phyloP scores from a whole-genome alignment of 92 coral and sea anemone species.

The Epizoanthus ramosus region DNA sequence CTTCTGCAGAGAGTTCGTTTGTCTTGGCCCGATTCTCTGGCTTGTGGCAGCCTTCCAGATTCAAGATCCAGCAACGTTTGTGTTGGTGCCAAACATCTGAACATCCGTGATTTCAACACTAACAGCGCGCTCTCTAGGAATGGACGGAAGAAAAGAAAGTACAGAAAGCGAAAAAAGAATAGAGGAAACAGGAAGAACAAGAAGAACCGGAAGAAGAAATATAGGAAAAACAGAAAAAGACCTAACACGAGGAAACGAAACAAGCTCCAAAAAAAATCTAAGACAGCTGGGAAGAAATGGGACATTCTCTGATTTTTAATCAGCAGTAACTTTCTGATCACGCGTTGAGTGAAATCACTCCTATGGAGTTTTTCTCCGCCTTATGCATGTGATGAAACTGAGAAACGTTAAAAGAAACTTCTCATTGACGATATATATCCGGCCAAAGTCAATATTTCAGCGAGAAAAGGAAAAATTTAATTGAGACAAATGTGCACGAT shows the following conservation, averaged over 20 bases:
- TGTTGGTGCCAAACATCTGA: neutral
- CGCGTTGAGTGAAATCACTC: neutral
- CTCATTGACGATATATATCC: too few species aligned
- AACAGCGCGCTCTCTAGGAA: neutral
- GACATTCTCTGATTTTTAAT: neutral
- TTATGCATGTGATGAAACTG: neutral
- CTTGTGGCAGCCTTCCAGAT: neutral
- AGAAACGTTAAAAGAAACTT: neutral
- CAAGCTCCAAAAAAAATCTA: neutral
- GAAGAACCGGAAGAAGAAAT: constrained; percentile 28
- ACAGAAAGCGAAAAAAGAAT: constrained; percentile 27
- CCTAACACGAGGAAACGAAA: neutral
- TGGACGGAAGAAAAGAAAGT: constrained; percentile 14
- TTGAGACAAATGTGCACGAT: too few species aligned
- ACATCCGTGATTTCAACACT: neutral
- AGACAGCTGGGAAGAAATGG: neutral
- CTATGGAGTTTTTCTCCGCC: neutral
- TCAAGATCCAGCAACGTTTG: neutral
- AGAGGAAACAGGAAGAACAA: constrained; percentile 12
- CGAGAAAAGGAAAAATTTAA: too few species aligned
- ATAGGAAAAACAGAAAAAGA: constrained; percentile 13
- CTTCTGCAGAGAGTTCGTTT: neutral
- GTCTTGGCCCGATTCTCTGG: constrained; percentile 18
- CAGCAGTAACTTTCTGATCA: neutral
- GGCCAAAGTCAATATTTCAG: too few species aligned